Evolutionary conservation across 2,113 vertebrate species (phyloP).

Genomic region (Lutjanus erythropterus): DNA sequence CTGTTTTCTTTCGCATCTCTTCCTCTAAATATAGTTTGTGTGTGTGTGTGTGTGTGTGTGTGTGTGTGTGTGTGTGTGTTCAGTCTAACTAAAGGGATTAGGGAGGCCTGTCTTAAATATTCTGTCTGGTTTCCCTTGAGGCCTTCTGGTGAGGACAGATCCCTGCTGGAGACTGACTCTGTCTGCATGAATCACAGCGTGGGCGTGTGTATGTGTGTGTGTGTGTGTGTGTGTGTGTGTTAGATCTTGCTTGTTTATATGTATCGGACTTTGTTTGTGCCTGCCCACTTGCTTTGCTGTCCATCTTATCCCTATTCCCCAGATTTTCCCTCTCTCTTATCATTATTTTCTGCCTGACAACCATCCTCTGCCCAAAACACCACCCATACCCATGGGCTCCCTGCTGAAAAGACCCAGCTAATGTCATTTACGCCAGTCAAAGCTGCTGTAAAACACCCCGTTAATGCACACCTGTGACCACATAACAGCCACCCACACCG

Average conservation of each 20-base stretch:
- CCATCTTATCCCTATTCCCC: conserved; percentile 45
- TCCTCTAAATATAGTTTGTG: conserved; percentile 63
- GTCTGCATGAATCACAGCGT: conserved; percentile 75
- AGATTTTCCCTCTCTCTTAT: conserved; percentile 30
- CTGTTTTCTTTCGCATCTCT: conserved; percentile 70
- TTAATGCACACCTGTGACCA: conserved; percentile 62
- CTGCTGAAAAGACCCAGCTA: not conserved
- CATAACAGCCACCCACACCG: conserved; percentile 32
- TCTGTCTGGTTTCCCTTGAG: conserved; percentile 75
- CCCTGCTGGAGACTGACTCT: conserved; percentile 76
- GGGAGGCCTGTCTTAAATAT: conserved; percentile 74
- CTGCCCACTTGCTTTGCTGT: conserved; percentile 43
- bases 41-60: conserved; percentile 30
- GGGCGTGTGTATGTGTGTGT: conserved; percentile 54
- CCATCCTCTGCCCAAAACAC: conserved; percentile 8
- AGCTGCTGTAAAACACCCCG: conserved; percentile 43
- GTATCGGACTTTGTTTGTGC: conserved; percentile 62
- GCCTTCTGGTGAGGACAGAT: conserved; percentile 79
- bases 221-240: conserved; percentile 36
- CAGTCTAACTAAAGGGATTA: conserved; percentile 77
- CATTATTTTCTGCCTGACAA: conserved; percentile 27
- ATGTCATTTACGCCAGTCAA: conserved; percentile 16
- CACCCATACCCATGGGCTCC: not conserved
- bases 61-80: conserved; percentile 29
- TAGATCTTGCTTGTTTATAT: conserved; percentile 53